Evolutionary conservation across 2,797 vertebrate genomes (phyloP), one percentile per base, ranked within the genome.

Genomic region (Pteropus rufus): DNA sequence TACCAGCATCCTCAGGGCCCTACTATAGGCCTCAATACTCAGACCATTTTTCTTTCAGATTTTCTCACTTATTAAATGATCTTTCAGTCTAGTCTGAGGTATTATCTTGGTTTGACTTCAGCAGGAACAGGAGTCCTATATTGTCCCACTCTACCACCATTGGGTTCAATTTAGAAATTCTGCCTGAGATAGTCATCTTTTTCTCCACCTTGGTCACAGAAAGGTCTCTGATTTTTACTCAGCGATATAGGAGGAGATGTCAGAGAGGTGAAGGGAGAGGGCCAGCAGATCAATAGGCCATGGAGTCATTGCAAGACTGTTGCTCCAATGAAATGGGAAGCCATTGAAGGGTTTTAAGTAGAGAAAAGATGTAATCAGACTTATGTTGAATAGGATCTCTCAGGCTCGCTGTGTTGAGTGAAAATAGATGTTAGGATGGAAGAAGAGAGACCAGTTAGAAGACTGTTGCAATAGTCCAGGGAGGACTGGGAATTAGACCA

Each of bases 101-200:
- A 41, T 94, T 67, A n/a, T 82, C 94, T 75, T 77, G 24, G 69
- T 79, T 89, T 95, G 84, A 65, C 34, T n/a, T 60, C 60, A 49
- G 56, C 29, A 73, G 29, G 24, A n/a, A 26, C 2, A 41, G 67
- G 81, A 80, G 44, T 92, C 41, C 24, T 46, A 15, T 76, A 34
- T 82, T 2, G 29, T 62, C 46, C 87, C 60, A 44, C 19, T 41
- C 29, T 90, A 7, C 44, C 26, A 54, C 4, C 6, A 1, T 3
- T 16, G 60, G 67, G 56, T 93, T 85, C 70, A 39, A 11, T 69
- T 83, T 64, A 85, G 83, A 84, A 75, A 76, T 85, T 65, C 67
- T 69, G 12, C 58, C 46, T 44, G 29, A 24, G 9, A 7, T 65
- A 44, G 73, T 76, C 70, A 29, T 79, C 16, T 31, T 81, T 52